A percentile compares a stretch with the other conserved stretches of the same genome.
These are phyloP conservation scores for Flexamia atlantica DNA, from an alignment of 2,888 invertebrate genomes.

Conservation along the genomic window DNA sequence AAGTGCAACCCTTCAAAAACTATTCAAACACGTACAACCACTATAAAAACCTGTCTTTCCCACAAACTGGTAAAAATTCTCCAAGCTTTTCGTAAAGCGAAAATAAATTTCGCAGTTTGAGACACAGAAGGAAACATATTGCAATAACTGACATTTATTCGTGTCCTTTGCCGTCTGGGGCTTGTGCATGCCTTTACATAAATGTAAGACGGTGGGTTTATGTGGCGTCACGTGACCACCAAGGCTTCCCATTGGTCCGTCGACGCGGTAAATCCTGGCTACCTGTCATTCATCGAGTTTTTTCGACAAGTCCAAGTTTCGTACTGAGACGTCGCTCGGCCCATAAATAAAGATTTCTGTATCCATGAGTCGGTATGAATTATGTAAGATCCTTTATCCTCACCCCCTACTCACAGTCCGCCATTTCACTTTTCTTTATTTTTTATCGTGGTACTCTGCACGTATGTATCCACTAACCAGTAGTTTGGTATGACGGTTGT, in stretches of 20 bases:
- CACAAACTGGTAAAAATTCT: neutral
- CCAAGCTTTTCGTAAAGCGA: neutral
- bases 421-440: constrained; percentile 57
- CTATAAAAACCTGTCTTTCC: neutral
- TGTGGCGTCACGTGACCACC: constrained; percentile 32
- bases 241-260: constrained; percentile 43
- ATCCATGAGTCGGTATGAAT: constrained; percentile 54
- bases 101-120: constrained; percentile 9
- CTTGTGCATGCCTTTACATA: constrained; percentile 57
- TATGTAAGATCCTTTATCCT: constrained; percentile 55
- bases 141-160: constrained; percentile 55
- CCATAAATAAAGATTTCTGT: constrained; percentile 62
- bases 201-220: constrained; percentile 49
- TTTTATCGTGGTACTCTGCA: constrained; percentile 20
- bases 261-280: constrained; percentile 46
- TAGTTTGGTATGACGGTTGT: too few relatives aligned
- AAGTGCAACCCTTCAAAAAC: too few relatives aligned
- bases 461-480: neutral
- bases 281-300: constrained; percentile 51
- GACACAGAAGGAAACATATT: constrained; percentile 36
- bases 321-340: constrained; percentile 18
- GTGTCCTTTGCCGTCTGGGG: neutral
- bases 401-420: constrained; percentile 39
- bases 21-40: too few relatives aligned
- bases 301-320: constrained; percentile 30